These are phyloP conservation scores for Mimachlamys varia DNA, from an alignment of 2,888 invertebrate species.

Conservation along the genomic window DNA sequence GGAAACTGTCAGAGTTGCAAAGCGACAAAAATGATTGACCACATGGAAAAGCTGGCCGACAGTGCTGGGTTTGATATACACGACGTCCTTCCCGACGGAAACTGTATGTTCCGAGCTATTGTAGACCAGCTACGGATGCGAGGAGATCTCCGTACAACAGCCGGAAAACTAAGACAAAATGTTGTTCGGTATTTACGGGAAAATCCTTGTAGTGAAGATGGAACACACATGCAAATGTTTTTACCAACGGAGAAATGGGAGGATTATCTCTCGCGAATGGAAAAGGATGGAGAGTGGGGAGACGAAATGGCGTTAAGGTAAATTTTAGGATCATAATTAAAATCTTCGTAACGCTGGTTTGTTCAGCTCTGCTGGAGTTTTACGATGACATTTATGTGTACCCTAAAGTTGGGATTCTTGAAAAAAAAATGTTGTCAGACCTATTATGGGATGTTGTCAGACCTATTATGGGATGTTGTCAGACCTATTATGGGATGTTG, in stretches of 20 bases:
- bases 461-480: too few relatives aligned
- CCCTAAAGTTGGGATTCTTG: too few relatives aligned
- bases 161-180: constrained; percentile 32
- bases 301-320: constrained; percentile 48
- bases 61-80: constrained; percentile 47
- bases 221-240: constrained; percentile 44
- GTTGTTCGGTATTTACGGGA: constrained; percentile 24
- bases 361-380: too few relatives aligned
- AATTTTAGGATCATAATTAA: not conserved
- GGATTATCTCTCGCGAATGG: constrained; percentile 44
- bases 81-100: constrained; percentile 53
- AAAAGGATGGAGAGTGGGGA: constrained; percentile 43
- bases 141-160: constrained; percentile 35
- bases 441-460: too few relatives aligned
- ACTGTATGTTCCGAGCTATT: constrained; percentile 50
- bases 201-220: constrained; percentile 46
- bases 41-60: constrained; percentile 38
- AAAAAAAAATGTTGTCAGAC: too few relatives aligned
- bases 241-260: constrained; percentile 45
- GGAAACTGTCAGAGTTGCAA: constrained; percentile 40
- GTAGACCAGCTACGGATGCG: constrained; percentile 51
- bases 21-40: not conserved
- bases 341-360: too few relatives aligned
- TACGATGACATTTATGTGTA: too few relatives aligned
- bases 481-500: too few relatives aligned